These are phyloP conservation scores for Drosophila cracens DNA, from an alignment of 2,888 invertebrate species.

Conservation along the genomic window DNA sequence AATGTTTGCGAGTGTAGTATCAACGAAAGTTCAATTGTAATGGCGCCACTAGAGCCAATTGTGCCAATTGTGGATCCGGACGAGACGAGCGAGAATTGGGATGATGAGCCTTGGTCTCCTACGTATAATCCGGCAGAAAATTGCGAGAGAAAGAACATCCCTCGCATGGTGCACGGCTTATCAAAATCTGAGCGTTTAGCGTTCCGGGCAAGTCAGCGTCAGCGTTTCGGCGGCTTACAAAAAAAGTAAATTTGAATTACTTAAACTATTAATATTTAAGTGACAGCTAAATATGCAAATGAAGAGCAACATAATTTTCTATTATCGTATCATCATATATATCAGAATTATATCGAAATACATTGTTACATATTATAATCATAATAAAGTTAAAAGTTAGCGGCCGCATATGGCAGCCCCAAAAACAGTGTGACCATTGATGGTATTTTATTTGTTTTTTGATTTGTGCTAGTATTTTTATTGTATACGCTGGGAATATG, in stretches of 20 bases:
- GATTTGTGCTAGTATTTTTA: slow-evolving; percentile 17
- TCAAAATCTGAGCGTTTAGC: slow-evolving; percentile 53
- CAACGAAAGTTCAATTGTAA: slow-evolving; percentile 38
- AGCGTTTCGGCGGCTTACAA: slow-evolving; percentile 47
- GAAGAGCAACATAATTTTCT: not conserved
- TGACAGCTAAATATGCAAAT: not conserved
- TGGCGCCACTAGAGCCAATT: slow-evolving; percentile 45
- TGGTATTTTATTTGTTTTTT: not conserved
- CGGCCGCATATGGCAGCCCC: not conserved
- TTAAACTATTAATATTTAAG: not conserved
- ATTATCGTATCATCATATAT: not conserved
- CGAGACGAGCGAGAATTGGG: slow-evolving; percentile 34
- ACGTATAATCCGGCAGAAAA: slow-evolving; percentile 45
- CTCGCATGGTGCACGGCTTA: slow-evolving; percentile 51
- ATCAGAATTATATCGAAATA: not conserved
- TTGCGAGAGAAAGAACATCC: slow-evolving; percentile 41
- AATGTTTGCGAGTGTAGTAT: slow-evolving; percentile 53
- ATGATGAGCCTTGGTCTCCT: slow-evolving; percentile 25
- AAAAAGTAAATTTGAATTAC: not conserved
- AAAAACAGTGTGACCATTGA: slow-evolving; percentile 22
- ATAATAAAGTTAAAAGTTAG: not conserved
- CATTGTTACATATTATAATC: not conserved
- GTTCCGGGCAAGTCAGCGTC: slow-evolving; percentile 68
- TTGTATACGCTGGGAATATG: not conserved
- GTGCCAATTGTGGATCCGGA: not conserved